Percentiles rank a stretch among this genome's conserved stretches.
phyloP scores from a whole-genome alignment of 2,113 vertebrate species.

The Redunca redunca region DNA sequence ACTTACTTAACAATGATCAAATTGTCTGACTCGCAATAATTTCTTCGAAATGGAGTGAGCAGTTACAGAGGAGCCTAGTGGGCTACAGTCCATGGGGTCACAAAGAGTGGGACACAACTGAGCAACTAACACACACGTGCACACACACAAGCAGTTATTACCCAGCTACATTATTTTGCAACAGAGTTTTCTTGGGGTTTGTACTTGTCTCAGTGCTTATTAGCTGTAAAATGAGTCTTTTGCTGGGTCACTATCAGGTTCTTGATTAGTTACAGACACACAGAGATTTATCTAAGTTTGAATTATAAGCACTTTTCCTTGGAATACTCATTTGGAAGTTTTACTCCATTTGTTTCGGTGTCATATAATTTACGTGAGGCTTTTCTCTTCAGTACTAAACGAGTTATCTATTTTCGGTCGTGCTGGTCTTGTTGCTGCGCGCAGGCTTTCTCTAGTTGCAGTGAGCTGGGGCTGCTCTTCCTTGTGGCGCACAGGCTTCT shows the following conservation, averaged over 20 bases:
- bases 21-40: not conserved
- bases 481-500: not conserved
- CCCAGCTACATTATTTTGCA: not conserved
- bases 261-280: not conserved
- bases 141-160: not conserved
- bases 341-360: too few relatives aligned
- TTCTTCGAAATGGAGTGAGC: not conserved
- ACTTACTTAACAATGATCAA: not conserved
- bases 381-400: not conserved
- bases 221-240: not conserved
- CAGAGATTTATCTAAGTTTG: not conserved
- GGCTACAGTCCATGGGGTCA: not conserved
- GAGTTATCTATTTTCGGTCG: fast-evolving
- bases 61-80: not conserved
- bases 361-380: not conserved
- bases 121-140: not conserved
- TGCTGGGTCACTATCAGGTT: not conserved
- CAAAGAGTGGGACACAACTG: not conserved
- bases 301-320: not conserved
- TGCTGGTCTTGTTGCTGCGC: fast-evolving
- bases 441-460: not conserved
- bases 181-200: not conserved
- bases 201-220: not conserved
- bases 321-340: not conserved
- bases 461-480: not conserved